Evolutionary conservation across 2,113 vertebrate genomes (phyloP).

Genomic region (Stigmatopora nigra): DNA sequence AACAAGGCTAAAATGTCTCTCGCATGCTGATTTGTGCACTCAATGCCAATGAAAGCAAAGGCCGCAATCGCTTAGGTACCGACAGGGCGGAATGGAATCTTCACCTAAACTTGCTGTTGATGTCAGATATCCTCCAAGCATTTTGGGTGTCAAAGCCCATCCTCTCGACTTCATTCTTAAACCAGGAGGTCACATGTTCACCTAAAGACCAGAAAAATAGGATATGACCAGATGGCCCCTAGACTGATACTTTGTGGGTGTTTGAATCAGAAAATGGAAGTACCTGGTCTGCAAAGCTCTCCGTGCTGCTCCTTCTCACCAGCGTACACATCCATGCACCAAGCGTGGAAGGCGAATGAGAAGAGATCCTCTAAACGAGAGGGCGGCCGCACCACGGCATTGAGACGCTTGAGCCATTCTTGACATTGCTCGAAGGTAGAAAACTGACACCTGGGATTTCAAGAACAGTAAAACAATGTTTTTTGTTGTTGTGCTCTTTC

Average conservation of each 20-base stretch:
- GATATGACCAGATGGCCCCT: conserved; percentile 18
- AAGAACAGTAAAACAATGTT: not conserved
- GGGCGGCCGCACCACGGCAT: conserved; percentile 77
- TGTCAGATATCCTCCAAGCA: conserved; percentile 96
- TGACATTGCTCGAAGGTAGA: conserved; percentile 96
- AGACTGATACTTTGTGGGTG: not conserved
- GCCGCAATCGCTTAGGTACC: not conserved
- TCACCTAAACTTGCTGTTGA: conserved; percentile 96
- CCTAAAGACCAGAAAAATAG: conserved; percentile 65
- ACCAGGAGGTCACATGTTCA: conserved; percentile 90
- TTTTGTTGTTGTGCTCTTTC: too few species aligned
- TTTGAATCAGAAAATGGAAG: fast-evolving
- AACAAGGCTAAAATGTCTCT: conserved; percentile 39
- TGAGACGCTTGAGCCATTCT: conserved; percentile 91
- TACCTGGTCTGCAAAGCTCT: conserved; percentile 91
- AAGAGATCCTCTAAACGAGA: conserved; percentile 91
- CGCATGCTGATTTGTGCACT: conserved; percentile 21
- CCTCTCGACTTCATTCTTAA: conserved; percentile 94
- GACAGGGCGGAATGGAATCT: conserved; percentile 13
- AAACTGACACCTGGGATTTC: conserved; percentile 83
- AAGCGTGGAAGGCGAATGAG: conserved; percentile 93
- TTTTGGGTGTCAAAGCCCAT: conserved; percentile 98
- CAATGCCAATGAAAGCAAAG: conserved; percentile 29
- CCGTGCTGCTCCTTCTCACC: conserved; percentile 95
- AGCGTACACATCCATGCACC: conserved; percentile 90